Base-by-base conservation (phyloP, 2,888 invertebrate species). In the Rutpela maculata region DNA sequence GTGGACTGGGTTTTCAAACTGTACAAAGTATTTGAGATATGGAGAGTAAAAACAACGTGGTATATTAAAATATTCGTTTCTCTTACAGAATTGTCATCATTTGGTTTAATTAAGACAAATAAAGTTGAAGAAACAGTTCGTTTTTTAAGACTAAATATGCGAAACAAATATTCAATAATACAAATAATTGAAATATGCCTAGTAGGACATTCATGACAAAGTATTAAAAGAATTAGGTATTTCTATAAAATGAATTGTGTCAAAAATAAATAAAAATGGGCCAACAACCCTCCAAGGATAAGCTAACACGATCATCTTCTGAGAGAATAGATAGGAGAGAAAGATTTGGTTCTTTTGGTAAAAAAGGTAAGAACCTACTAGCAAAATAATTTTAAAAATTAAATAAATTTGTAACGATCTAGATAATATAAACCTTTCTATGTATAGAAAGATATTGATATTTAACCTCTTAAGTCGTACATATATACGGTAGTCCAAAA, bases 271-370 rank as follows among this genome's bases (percentile, higher is more conserved):
- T 74, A 67, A 92, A 90, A 88, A 95, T 95, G 95, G 95, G 95
- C 85, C 94, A 94, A 83, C 94, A 95, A 90, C 94, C 94, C 86
- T 95, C 95, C 78, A 95, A 95, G 91, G 94, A 94, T 90, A 94
- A 94, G 90, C 91, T 95, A 81, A 92, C 92, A 86, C 91, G 94
- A 86, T 92, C 93, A 82, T 91, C 92, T 85, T 94, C 94, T 59
- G 94, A 92, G 81, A 92, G 92, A 87, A 88, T 93, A 78, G 92
- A 93, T 85, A 84, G 80, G 73, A 83, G 80, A 72, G 94, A 94
- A 88, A 91, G 94, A 86, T 94, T 94, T 85, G 93, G 93, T 84
- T 93, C 93, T 87, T 94, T 94, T 89, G 93, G 93, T 81, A 93
- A 93, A 86, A 93, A 93, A 91, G 93, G 93, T 93, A 87, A 91